Conservation (phyloP, 2,888 invertebrate species). For the Caenorhabditis doughertyi region DNA sequence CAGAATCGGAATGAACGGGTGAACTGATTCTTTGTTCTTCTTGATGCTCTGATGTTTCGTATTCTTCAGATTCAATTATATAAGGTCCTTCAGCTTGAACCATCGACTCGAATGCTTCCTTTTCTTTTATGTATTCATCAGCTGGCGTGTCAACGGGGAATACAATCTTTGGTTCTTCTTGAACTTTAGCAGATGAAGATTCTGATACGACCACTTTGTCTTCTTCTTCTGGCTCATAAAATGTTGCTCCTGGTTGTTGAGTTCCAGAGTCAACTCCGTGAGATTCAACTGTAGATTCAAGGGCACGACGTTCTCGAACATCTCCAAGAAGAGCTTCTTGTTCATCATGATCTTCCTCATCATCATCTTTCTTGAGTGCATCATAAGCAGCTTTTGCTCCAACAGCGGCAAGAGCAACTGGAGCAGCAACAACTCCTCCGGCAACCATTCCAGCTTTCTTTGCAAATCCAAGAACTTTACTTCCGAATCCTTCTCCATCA, state of each 20-base stretch:
- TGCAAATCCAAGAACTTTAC: slow-evolving; percentile 67
- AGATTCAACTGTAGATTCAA: neutral
- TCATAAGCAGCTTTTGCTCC: slow-evolving; percentile 74
- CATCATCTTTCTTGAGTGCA: slow-evolving; percentile 56
- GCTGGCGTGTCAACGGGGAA: slow-evolving; percentile 35
- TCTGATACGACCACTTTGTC: slow-evolving; percentile 15
- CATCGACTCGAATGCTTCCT: slow-evolving; percentile 16
- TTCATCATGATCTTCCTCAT: slow-evolving; percentile 44
- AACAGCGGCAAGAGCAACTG: slow-evolving; percentile 70
- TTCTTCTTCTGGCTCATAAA: slow-evolving; percentile 50
- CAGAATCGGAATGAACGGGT: slow-evolving; percentile 46
- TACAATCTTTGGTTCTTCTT: slow-evolving; percentile 52
- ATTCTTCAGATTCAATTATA: slow-evolving; percentile 56
- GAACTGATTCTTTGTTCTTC: slow-evolving; percentile 48
- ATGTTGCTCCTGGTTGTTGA: slow-evolving; percentile 41
- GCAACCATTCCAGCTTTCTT: slow-evolving; percentile 75
- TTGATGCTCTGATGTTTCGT: slow-evolving; percentile 18
- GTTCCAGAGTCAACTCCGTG: slow-evolving; percentile 22
- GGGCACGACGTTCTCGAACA: slow-evolving; percentile 12
- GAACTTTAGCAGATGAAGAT: neutral
- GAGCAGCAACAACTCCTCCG: slow-evolving; percentile 74
- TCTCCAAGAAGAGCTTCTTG: slow-evolving; percentile 26
- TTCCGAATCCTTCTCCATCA: slow-evolving; percentile 63
- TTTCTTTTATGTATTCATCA: slow-evolving; percentile 11
- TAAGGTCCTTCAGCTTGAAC: slow-evolving; percentile 38